Base-by-base conservation (phyloP, 2,797 vertebrate species). In the Sparus aurata region DNA sequence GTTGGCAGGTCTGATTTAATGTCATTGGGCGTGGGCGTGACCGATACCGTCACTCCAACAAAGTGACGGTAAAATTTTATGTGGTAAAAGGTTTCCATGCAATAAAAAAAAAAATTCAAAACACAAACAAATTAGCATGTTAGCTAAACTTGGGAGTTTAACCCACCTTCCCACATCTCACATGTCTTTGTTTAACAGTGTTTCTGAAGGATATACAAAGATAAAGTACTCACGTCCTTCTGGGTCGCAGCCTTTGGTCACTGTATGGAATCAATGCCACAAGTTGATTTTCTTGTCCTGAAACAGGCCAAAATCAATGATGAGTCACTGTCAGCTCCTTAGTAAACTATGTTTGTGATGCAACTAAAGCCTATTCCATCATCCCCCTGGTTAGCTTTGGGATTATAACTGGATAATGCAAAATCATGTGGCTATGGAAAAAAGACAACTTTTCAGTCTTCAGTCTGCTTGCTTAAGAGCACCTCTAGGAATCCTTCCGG, bases 241-340 rank as follows among this genome's bases (percentile, higher is more conserved):
- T 95, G 60, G 98, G 98, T 41, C 95, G 96, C 85, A 99, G 93
- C 79, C 98, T 95, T 83, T 99, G 97, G 93, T 99, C 98, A 80
- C 97, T 99, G 89, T 98, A 98, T 30, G 98, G 98, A 92, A 98
- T 98, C 92, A 98, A 90, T 20, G 97, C 98, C 80, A 98, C 97
- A 63, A 99, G 95, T 71, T 99, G 97, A 87, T 99, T 99, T 93
- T 98, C 98, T 90, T 98, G 97, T 58, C 97, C 98, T 98, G 93
- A 77, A 69, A 74, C 67, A 71, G 10, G 8, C 3, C 66, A 52
- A 34, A 73, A 61, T 75, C 38, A 60, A 52, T 55, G n/a, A 72
- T 45, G 18, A 68, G 45, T 58, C 50, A 49, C 13, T 11, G 3
- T 71, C 34, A 61, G n/a, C 16, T 46, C 17, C 47, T 25, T 16